A percentile compares a stretch with the other conserved stretches of the same genome.
These are phyloP conservation scores for Orchestes rusci DNA, from an alignment of 2,888 invertebrate species.

Conservation along the genomic window DNA sequence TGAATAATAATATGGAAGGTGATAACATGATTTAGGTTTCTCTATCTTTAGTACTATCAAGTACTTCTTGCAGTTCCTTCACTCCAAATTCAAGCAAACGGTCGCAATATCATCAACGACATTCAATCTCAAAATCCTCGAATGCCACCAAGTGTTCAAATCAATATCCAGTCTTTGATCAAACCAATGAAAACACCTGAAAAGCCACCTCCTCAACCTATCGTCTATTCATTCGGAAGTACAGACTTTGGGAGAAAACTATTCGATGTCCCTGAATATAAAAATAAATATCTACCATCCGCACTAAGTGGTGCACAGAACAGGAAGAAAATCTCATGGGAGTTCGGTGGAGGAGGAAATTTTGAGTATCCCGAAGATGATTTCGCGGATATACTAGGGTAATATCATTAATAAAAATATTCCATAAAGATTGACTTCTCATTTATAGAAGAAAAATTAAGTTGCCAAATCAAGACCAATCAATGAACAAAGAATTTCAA, in stretches of 20 bases:
- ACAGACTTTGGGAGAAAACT: slow-evolving; percentile 16
- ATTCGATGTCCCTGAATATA: slow-evolving; percentile 40
- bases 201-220: slow-evolving; percentile 38
- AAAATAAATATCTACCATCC: slow-evolving; percentile 36
- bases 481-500: slow-evolving; percentile 12
- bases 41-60: not conserved
- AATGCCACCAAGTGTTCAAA: slow-evolving; percentile 42
- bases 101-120: slow-evolving; percentile 25
- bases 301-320: slow-evolving; percentile 21
- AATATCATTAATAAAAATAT: slow-evolving; percentile 12
- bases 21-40: too few relatives aligned
- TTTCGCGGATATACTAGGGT: slow-evolving; percentile 70
- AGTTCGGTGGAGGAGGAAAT: slow-evolving; percentile 36
- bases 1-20: slow-evolving; percentile 6
- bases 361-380: slow-evolving; percentile 50
- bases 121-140: slow-evolving; percentile 12
- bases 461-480: slow-evolving; percentile 14
- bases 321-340: slow-evolving; percentile 35
- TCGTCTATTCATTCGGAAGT: slow-evolving; percentile 39
- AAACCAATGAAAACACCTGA: slow-evolving; percentile 36
- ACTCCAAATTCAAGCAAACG: slow-evolving; percentile 28
- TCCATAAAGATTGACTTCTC: not conserved
- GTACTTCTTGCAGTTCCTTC: not conserved
- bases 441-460: slow-evolving; percentile 22
- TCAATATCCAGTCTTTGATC: slow-evolving; percentile 41